Base-by-base conservation (phyloP, 2,888 invertebrate genomes). In the Epirrhoe alternata region DNA sequence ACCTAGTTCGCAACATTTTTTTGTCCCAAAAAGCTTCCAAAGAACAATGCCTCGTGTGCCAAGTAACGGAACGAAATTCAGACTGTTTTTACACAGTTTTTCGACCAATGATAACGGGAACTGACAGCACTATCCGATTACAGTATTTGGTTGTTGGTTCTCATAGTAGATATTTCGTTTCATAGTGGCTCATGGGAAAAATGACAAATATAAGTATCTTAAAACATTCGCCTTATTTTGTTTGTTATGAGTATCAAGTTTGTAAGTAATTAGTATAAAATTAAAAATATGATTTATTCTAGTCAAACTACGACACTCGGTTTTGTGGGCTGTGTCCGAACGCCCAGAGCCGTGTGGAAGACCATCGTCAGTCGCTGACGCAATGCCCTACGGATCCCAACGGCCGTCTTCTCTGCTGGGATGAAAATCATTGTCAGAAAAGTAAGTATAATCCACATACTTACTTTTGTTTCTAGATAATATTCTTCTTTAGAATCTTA, bases 381-480 rank as follows among this genome's bases (percentile, higher is more conserved):
- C 85, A 86, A 73, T 92, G 91, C 59, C 90, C 89, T 1, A 77
- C 86, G 1, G 90, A 89, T 70, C 78, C 86, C 31, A 84, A 84
- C 61, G 93, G 93, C 16, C 90, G 94, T 10, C 87, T 94, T 62
- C 92, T 96, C 35, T 98, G 98, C 87, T 98, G 98, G 98, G 97
- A 96, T 84, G 94, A 94, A 74, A 94, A 95, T 59, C 89, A 95
- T 81, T 98, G 98, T 81, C 98, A 97, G 87, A 96, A 94, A 91
- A 88, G 95, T 95, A 78, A 90, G 84, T 75, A n/a, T 4, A 5
- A 14, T 2, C 12, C 47, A 14, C 12, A 24, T 24, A 24, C 3
- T 24, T 3, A 24, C 24, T 24, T 24, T 24, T 24, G 3, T 24
- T 24, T 24, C 1, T 24, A 24, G 24, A 24, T 24, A 2, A 24